Evolutionary conservation across 2,797 vertebrate species (phyloP).

Genomic region (Buphagus erythrorhynchus): DNA sequence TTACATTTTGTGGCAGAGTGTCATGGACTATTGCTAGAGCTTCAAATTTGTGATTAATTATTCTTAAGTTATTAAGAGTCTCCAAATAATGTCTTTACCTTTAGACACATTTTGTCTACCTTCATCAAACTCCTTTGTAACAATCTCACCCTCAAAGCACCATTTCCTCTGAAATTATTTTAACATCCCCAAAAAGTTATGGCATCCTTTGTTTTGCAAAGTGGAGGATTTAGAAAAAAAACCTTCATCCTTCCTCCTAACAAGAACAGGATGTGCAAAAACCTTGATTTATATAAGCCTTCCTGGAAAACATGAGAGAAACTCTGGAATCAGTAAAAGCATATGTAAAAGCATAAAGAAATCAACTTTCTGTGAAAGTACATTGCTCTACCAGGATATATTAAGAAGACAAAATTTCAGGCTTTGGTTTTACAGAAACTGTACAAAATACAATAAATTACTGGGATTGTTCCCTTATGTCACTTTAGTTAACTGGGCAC

Average conservation of each 20-base stretch:
- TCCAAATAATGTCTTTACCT: background rate
- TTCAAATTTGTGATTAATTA: background rate
- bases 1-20: background rate
- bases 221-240: background rate
- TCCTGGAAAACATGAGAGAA: conserved; percentile 28
- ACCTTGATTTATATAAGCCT: conserved; percentile 27
- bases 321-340: conserved; percentile 42
- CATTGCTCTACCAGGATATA: background rate
- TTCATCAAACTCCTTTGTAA: background rate
- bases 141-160: background rate
- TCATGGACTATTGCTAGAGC: background rate
- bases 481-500: background rate
- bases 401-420: background rate
- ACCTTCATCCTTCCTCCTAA: background rate
- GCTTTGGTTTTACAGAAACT: background rate
- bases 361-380: background rate
- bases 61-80: background rate
- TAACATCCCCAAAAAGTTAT: background rate
- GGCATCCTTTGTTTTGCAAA: background rate
- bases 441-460: background rate
- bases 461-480: background rate
- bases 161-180: background rate
- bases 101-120: background rate
- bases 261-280: conserved; percentile 53
- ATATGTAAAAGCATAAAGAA: background rate